Evolutionary conservation across 1,140 invertebrate genomes (phyloP), one percentile per base, ranked within the genome.

Genomic region (Drosophila oshimai): DNA sequence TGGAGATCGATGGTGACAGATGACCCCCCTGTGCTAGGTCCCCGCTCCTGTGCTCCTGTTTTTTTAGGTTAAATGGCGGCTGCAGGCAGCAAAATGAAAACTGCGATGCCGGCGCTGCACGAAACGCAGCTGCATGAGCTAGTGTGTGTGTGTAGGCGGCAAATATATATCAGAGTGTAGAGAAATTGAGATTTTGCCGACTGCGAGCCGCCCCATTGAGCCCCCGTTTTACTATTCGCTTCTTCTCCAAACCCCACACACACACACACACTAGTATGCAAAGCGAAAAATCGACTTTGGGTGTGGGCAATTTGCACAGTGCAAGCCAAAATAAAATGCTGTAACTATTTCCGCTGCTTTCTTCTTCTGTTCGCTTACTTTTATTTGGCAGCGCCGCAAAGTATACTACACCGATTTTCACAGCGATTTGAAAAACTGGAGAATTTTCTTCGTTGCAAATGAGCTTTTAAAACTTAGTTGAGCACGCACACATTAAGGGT

Each of bases 211-310:
- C 72, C 71, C 61, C 79, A 83, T 80, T 87, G 76, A 87, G 67
- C 61, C 55, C 55, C 69, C 41, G 75, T 80, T 87, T 87, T 76
- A 72, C 68, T 72, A 72, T 72, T 57, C 41, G 45, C 37, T 31
- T 6, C 49, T 44, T 20, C 24, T 42, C 17, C 64, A 12, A n/a
- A n/a, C n/a, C n/a, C n/a, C n/a, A n/a, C 54, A n/a, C 36, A 53
- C 58, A 60, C 22, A 58, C n/a, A n/a, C 17, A 31, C 33, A 36
- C 42, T 36, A 46, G 37, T 58, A 76, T 73, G 68, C 58, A 72
- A 54, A 62, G 67, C 22, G 64, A 87, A 86, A 81, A 87, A 87
- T 87, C 81, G 80, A 87, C 76, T 65, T 81, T 87, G 80, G 81
- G 80, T 87, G 81, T 86, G 76, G 72, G 81, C 72, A 76, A 29